phyloP scores from a whole-genome alignment of 2,888 invertebrate genomes.

The Heliconius ismenius region DNA sequence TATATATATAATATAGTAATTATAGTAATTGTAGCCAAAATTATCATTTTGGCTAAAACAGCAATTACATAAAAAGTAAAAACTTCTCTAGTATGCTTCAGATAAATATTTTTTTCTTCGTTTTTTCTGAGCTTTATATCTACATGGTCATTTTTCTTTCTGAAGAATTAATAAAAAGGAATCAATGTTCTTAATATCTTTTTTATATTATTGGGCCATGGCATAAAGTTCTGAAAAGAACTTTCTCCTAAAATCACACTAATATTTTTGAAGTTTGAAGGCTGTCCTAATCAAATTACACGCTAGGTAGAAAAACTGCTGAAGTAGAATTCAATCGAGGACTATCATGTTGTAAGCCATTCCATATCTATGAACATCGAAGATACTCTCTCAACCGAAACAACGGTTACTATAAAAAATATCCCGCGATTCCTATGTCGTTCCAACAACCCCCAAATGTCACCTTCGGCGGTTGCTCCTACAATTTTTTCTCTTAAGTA shows the following conservation, averaged over 20 bases:
- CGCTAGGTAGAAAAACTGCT: conserved; percentile 17
- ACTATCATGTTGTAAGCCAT: conserved; percentile 18
- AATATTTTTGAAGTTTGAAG: background rate
- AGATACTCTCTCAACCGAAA: conserved; percentile 29
- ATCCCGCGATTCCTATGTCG: conserved; percentile 30
- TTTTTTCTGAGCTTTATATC: too few species aligned
- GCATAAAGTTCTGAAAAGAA: background rate
- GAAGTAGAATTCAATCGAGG: conserved; percentile 28
- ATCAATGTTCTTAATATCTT: too few species aligned
- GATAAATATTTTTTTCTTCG: too few species aligned
- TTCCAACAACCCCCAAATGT: conserved; percentile 45
- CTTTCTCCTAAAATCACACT: background rate
- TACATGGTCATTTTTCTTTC: too few species aligned
- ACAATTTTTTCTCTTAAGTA: conserved; percentile 57
- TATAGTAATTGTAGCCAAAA: too few species aligned
- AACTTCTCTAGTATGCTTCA: too few species aligned
- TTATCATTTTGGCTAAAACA: too few species aligned
- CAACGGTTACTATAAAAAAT: conserved; percentile 37
- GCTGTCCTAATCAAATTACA: background rate
- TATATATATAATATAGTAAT: too few species aligned
- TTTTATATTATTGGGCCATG: background rate
- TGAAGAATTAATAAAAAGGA: too few species aligned
- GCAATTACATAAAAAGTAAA: too few species aligned
- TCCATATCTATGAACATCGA: conserved; percentile 25
- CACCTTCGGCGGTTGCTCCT: conserved; percentile 45